These are phyloP conservation scores for Holothuria glaberrima DNA, from an alignment of 35 echinoderm and acorn worm species.

Conservation along the genomic window DNA sequence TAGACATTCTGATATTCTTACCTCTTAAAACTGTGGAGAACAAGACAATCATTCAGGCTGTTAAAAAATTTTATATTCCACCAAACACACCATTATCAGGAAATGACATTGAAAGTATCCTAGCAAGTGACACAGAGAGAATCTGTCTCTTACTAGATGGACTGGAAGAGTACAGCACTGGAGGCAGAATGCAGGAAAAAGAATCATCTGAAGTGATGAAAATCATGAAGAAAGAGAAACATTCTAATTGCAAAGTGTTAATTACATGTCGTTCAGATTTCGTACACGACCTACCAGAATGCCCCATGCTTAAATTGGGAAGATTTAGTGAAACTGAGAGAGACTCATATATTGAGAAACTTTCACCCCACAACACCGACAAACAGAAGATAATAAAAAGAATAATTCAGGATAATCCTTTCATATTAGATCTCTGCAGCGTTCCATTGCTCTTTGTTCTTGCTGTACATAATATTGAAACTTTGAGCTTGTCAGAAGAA, in stretches of 20 bases:
- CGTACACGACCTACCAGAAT: neutral
- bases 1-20: no score
- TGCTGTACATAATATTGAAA: constrained; percentile 24
- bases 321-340: neutral
- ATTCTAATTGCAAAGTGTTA: neutral
- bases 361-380: neutral
- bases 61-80: no score
- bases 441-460: neutral
- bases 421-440: neutral
- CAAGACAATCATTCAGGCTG: no score
- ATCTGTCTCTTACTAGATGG: no score
- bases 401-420: neutral
- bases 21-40: no score
- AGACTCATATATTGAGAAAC: neutral
- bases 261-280: neutral
- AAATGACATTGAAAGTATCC: no score
- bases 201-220: neutral
- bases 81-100: no score
- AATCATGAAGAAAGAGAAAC: neutral
- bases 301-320: neutral
- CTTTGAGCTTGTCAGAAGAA: neutral
- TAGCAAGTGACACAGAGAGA: no score
- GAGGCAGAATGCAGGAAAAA: neutral
- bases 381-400: neutral
- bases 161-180: neutral